Percentiles rank a stretch among this genome's conserved stretches.
Conservation (phyloP, 2,888 invertebrate genomes). For the Diaperis boleti region DNA sequence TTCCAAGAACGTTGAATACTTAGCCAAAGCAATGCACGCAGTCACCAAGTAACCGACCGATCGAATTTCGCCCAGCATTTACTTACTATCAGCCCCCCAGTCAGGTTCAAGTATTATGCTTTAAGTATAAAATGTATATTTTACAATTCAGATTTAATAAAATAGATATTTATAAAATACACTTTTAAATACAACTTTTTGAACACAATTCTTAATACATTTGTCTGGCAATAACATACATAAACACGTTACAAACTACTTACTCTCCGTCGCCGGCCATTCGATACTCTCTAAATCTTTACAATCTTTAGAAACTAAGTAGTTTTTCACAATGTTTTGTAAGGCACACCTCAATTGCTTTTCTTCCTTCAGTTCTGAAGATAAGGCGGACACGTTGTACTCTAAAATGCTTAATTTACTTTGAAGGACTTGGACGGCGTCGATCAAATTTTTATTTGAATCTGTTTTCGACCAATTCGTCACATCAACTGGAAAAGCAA, state of each 20-base stretch:
- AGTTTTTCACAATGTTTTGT: constrained; percentile 57
- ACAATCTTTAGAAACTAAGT: constrained; percentile 52
- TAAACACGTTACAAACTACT: constrained; percentile 37
- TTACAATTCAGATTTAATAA: constrained; percentile 35
- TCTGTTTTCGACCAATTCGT: constrained; percentile 55
- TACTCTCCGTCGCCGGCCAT: constrained; percentile 60
- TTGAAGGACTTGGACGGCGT: constrained; percentile 55
- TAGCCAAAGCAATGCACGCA: constrained; percentile 93
- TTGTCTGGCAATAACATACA: constrained; percentile 26
- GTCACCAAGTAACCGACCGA: constrained; percentile 79
- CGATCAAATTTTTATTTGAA: constrained; percentile 52
- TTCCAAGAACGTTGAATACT: constrained; percentile 93
- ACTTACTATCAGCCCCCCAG: background rate
- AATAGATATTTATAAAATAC: constrained; percentile 38
- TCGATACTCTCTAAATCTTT: constrained; percentile 61
- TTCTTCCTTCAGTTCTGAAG: constrained; percentile 63
- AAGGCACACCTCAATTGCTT: constrained; percentile 61
- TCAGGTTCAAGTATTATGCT: constrained; percentile 25
- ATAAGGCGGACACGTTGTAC: constrained; percentile 60
- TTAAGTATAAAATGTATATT: constrained; percentile 28
- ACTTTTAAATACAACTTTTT: constrained; percentile 26
- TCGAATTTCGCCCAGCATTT: constrained; percentile 28
- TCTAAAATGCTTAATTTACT: constrained; percentile 61
- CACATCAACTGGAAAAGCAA: constrained; percentile 54
- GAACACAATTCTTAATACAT: constrained; percentile 43